phyloP scores from a whole-genome alignment of 92 coral and sea anemone species.

The Actinernus sp. region DNA sequence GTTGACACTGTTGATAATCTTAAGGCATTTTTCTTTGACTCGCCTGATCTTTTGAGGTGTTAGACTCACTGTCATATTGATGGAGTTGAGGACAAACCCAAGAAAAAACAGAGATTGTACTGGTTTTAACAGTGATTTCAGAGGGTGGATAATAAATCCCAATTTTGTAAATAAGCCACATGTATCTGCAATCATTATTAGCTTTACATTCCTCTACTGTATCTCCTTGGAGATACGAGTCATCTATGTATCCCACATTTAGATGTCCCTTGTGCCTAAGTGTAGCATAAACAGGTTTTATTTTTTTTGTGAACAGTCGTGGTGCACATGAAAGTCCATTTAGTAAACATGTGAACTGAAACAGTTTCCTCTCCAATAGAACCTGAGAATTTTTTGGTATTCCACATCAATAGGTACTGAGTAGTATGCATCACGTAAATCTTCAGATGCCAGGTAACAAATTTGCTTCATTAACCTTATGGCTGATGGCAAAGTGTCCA shows the following conservation, averaged over 20 bases:
- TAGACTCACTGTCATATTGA: conserved; percentile 23
- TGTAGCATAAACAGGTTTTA: not conserved
- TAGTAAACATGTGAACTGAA: conserved; percentile 32
- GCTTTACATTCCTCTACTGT: conserved; percentile 1
- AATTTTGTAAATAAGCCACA: conserved; percentile 1
- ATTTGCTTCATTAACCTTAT: conserved; percentile 12
- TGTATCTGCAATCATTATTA: conserved; percentile 20
- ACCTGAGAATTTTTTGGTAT: conserved; percentile 13
- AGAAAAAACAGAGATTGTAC: conserved; percentile 1
- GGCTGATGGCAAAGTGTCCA: conserved; percentile 32
- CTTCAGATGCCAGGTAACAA: conserved; percentile 30
- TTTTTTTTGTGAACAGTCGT: not conserved
- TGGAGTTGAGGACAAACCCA: conserved; percentile 37
- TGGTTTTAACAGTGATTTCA: not conserved
- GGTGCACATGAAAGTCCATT: not conserved
- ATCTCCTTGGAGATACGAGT: conserved; percentile 26
- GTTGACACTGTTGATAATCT: conserved; percentile 3
- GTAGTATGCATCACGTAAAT: conserved; percentile 37
- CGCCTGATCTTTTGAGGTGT: conserved; percentile 30
- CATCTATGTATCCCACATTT: not conserved
- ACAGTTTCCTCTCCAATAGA: conserved; percentile 20
- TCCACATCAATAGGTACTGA: conserved; percentile 10
- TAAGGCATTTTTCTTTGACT: conserved; percentile 15
- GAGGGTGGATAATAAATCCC: conserved; percentile 14
- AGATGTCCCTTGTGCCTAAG: not conserved